phyloP scores from a whole-genome alignment of 2,797 vertebrate species.

The Siniperca scherzeri region DNA sequence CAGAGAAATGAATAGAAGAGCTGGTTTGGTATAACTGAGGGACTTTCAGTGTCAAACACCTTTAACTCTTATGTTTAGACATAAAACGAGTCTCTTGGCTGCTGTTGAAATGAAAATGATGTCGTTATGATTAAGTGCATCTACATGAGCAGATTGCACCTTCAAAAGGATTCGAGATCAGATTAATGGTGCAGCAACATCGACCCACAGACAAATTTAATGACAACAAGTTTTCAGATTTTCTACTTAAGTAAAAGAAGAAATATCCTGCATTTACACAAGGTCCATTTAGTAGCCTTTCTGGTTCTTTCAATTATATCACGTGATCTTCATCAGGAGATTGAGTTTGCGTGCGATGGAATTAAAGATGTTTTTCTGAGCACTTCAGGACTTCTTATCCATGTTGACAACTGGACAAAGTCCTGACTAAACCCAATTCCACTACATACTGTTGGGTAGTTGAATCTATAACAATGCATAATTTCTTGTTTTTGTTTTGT shows the following conservation, averaged over 20 bases:
- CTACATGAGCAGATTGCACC: slow-evolving; percentile 16
- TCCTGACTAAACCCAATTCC: neutral
- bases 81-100: slow-evolving; percentile 30
- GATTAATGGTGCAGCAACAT: slow-evolving; percentile 45
- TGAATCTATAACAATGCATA: too few species aligned
- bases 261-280: neutral
- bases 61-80: slow-evolving; percentile 24
- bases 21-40: slow-evolving; percentile 13
- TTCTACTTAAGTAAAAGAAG: neutral
- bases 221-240: slow-evolving; percentile 1
- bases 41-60: slow-evolving; percentile 37
- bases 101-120: slow-evolving; percentile 40
- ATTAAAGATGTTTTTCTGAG: neutral
- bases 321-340: neutral
- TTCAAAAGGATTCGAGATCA: slow-evolving; percentile 32
- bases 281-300: neutral
- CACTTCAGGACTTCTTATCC: neutral
- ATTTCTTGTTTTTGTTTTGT: too few species aligned
- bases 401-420: neutral
- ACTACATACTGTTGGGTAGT: neutral
- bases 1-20: slow-evolving; percentile 16
- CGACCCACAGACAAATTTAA: slow-evolving; percentile 20
- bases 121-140: slow-evolving; percentile 43
- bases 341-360: neutral
- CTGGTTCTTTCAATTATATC: neutral